A percentile compares a stretch with the other conserved stretches of the same genome.
These are phyloP conservation scores for Drosophila tropicalis DNA, from an alignment of 1,140 invertebrate species.

Conservation along the genomic window DNA sequence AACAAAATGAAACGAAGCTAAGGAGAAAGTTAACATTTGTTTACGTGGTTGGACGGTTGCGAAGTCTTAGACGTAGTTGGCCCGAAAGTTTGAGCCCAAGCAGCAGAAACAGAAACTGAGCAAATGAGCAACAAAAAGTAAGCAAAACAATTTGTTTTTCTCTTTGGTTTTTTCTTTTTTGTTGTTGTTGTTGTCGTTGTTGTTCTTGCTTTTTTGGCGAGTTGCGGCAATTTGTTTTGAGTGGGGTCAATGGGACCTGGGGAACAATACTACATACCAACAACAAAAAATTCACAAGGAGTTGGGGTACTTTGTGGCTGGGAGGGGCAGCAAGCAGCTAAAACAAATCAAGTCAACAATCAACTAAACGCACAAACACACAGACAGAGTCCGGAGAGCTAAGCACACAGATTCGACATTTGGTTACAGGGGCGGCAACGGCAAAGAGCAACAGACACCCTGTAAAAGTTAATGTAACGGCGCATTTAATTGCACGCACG, in stretches of 20 bases:
- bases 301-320: conserved; percentile 25
- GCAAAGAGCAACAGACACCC: conserved; percentile 53
- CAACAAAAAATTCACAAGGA: not conserved
- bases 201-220: conserved; percentile 38
- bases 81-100: conserved; percentile 61
- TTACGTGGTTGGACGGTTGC: conserved; percentile 70
- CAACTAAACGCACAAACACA: conserved; percentile 59
- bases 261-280: conserved; percentile 17
- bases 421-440: conserved; percentile 28
- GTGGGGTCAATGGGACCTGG: conserved; percentile 62
- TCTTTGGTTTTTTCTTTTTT: conserved; percentile 34
- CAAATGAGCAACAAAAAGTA: conserved; percentile 65
- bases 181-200: not conserved
- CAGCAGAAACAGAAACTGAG: conserved; percentile 69
- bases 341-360: conserved; percentile 83
- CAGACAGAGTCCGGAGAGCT: conserved; percentile 34
- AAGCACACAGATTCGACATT: conserved; percentile 37
- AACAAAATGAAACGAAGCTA: conserved; percentile 61
- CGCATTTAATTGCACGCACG: conserved; percentile 80
- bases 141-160: conserved; percentile 81
- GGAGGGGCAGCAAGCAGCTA: conserved; percentile 62
- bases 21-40: conserved; percentile 80
- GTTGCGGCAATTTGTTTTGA: conserved; percentile 78
- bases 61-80: conserved; percentile 59
- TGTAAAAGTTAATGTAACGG: conserved; percentile 80